Base-by-base conservation (phyloP, 1,140 invertebrate species). In the Panonychus citri region DNA sequence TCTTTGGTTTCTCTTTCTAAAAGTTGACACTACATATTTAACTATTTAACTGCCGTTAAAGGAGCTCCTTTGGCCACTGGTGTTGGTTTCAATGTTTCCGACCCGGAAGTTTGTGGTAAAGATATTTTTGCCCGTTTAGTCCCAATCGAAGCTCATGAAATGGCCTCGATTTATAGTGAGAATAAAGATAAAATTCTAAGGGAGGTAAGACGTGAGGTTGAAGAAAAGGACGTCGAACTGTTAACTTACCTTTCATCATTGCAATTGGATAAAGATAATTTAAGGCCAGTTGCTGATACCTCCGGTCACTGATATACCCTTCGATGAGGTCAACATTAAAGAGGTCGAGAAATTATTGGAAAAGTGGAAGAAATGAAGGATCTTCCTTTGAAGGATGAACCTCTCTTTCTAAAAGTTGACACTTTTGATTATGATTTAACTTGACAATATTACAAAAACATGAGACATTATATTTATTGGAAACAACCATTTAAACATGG, bases 341-440 rank as follows among this genome's bases (percentile, higher is more conserved):
- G 78, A 84, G 66, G 69, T 90, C 40, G 76, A 81, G 60, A 69
- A 74, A 52, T 72, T 90, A 24, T 68, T 81, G 15, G 76, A 73
- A 96, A 96, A 72, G 84, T 94, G 0, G 82, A 89, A 12, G 89
- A 97, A 70, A 97, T 98, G 93, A 79, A 81, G 62, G 73, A 74
- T 15, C 91, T 21, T 78, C 78, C 59, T 75, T 96, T 8, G 75
- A n/a, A n/a, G n/a, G n/a, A n/a, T n/a, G n/a, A n/a, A n/a, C n/a
- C n/a, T n/a, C n/a, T n/a, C n/a, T n/a, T n/a, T n/a, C n/a, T n/a
- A n/a, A n/a, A n/a, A n/a, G n/a, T n/a, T n/a, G n/a, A n/a, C n/a
- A n/a, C n/a, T n/a, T n/a, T n/a, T n/a, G n/a, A n/a, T n/a, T n/a
- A n/a, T n/a, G n/a, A n/a, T n/a, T 40, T 7, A 7, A n/a, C 39